Evolutionary conservation across 2,888 invertebrate species (phyloP), one percentile per base, ranked within the genome.

Genomic region (Lasioglossum marginatum): DNA sequence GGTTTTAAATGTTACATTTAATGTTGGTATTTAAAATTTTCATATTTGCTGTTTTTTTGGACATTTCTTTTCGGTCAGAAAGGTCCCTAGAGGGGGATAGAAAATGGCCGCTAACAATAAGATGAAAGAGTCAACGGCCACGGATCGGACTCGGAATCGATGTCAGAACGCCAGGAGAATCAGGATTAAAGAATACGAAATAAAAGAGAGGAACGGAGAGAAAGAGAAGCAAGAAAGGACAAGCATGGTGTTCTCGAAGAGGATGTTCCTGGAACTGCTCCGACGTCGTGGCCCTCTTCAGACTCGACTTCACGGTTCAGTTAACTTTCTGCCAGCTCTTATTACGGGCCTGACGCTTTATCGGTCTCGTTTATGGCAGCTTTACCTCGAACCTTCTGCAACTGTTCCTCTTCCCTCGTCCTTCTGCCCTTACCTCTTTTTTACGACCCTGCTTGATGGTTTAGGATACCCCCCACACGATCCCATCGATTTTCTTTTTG

Each of bases 311-410:
- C 92, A 92, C 87, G 92, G 91, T 93, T 93, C 93, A 92, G 92
- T 92, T 93, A 92, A 93, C 92, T 93, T 92, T 92, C 92, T 90
- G 92, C 92, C 91, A 90, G 86, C 90, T 92, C 92, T 92, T 92
- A 91, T 92, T 92, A 92, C 90, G 87, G 86, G 86, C 85, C 85
- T 88, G 88, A 89, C 92, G 92, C 89, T 92, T 92, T 89, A 89
- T 90, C 85, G 90, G 87, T 85, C 88, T 87, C 84, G 86, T 73
- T 34, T 68, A 68, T 68, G 74, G 83, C 83, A 74, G 80, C 85
- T 84, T 85, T 85, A 83, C 85, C 81, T 86, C 81, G 83, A 85
- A 79, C 82, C 87, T 86, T 63, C 78, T 66, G 34, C 77, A 63
- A 72, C 70, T 81, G 52, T 77, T 48, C 77, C 70, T 74, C 82